A percentile compares a stretch with the other conserved stretches of the same genome.
Conservation (phyloP, 2,113 vertebrate species). For the Engystomops pustulosus region DNA sequence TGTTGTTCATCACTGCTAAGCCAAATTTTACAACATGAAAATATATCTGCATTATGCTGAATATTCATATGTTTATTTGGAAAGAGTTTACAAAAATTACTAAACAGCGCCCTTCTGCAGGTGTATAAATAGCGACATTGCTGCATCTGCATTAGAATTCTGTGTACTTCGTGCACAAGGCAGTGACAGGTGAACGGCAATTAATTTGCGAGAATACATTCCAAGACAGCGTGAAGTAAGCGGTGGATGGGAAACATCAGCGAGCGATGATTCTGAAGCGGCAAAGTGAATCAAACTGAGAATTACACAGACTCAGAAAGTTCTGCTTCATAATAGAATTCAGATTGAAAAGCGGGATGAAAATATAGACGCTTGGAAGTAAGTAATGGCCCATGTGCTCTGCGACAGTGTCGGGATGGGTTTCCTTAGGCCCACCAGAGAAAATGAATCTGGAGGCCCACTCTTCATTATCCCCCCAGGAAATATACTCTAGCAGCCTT, state of each 20-base stretch:
- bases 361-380: too few species aligned
- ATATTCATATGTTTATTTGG: background rate
- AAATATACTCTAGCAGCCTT: too few species aligned
- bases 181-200: slow-evolving; percentile 23
- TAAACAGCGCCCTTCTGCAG: background rate
- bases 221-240: background rate
- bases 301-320: background rate
- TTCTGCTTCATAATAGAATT: background rate
- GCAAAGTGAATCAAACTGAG: background rate
- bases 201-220: slow-evolving; percentile 6
- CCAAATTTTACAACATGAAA: background rate
- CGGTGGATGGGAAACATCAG: background rate
- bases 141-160: background rate
- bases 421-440: too few species aligned
- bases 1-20: background rate
- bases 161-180: background rate
- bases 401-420: too few species aligned
- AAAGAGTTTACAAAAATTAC: background rate
- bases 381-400: too few species aligned
- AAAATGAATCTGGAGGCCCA: too few species aligned
- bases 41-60: background rate
- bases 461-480: too few species aligned
- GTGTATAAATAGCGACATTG: background rate
- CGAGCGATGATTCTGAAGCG: background rate
- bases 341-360: too few species aligned